Percentiles rank a stretch among this genome's conserved stretches.
These are phyloP conservation scores for Saguinus midas DNA, from an alignment of 2,113 vertebrate genomes.

Conservation along the genomic window DNA sequence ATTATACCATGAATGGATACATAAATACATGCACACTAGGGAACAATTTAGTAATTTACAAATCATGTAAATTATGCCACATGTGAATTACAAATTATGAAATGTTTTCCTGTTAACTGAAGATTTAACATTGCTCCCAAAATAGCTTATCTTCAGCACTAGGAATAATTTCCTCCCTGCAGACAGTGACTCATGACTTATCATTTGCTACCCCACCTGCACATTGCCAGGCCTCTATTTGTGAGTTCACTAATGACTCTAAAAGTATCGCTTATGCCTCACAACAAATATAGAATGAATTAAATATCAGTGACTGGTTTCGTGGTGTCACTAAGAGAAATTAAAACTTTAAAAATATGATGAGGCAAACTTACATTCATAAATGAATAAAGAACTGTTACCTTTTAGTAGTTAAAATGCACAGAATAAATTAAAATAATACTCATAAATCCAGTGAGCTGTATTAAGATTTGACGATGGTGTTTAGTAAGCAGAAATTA, in stretches of 20 bases:
- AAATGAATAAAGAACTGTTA: slow-evolving; percentile 46
- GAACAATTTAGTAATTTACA: slow-evolving; percentile 50
- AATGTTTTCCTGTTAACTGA: slow-evolving; percentile 45
- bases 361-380: slow-evolving; percentile 55
- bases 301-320: slow-evolving; percentile 27
- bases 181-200: neutral
- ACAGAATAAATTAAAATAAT: slow-evolving; percentile 42
- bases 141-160: slow-evolving; percentile 29
- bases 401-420: slow-evolving; percentile 18
- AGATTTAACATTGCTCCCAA: slow-evolving; percentile 47
- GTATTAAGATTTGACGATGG: neutral
- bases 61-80: slow-evolving; percentile 54
- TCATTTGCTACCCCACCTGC: neutral
- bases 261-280: neutral
- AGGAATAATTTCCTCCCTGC: slow-evolving; percentile 35
- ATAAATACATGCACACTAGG: slow-evolving; percentile 31
- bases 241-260: neutral
- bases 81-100: slow-evolving; percentile 55
- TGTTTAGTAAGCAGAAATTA: slow-evolving; percentile 34
- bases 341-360: slow-evolving; percentile 58
- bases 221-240: neutral
- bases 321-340: slow-evolving; percentile 57
- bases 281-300: slow-evolving; percentile 56
- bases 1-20: neutral
- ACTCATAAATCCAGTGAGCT: neutral